These are phyloP conservation scores for Struthidea cinerea DNA, from an alignment of 2,113 vertebrate species.

Conservation along the genomic window DNA sequence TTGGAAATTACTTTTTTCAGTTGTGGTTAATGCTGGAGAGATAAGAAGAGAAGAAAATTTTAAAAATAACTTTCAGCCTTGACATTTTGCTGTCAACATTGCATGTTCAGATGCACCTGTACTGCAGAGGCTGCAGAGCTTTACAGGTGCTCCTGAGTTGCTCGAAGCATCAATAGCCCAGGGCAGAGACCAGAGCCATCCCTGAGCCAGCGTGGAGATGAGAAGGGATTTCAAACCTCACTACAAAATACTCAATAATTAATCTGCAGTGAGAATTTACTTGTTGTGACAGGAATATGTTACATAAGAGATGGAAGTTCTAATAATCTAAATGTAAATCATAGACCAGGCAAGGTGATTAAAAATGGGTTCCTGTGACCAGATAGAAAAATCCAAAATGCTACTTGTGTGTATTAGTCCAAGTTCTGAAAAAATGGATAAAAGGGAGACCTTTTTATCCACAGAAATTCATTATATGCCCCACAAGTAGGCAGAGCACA, in stretches of 20 bases:
- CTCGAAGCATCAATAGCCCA: neutral
- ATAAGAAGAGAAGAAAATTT: neutral
- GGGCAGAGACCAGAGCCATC: neutral
- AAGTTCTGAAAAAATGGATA: neutral
- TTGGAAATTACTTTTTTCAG: neutral
- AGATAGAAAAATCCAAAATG: neutral
- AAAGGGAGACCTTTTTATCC: neutral
- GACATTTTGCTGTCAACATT: neutral
- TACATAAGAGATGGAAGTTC: neutral
- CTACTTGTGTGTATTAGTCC: neutral
- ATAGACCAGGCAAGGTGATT: neutral
- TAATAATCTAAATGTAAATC: neutral
- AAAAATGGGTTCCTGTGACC: neutral
- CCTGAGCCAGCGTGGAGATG: neutral
- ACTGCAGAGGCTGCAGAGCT: neutral
- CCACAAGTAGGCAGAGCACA: neutral
- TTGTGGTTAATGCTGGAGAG: neutral
- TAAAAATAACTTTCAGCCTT: neutral
- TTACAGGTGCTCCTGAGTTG: neutral
- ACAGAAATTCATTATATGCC: neutral
- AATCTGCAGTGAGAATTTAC: neutral
- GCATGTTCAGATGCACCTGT: neutral
- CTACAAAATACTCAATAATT: conserved; percentile 8
- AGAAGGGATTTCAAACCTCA: neutral
- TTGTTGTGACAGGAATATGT: neutral